Percentiles rank a stretch among this genome's conserved stretches.
These are phyloP conservation scores for Tetraodon nigroviridis DNA, from an alignment of 2,113 vertebrate species.

Conservation along the genomic window DNA sequence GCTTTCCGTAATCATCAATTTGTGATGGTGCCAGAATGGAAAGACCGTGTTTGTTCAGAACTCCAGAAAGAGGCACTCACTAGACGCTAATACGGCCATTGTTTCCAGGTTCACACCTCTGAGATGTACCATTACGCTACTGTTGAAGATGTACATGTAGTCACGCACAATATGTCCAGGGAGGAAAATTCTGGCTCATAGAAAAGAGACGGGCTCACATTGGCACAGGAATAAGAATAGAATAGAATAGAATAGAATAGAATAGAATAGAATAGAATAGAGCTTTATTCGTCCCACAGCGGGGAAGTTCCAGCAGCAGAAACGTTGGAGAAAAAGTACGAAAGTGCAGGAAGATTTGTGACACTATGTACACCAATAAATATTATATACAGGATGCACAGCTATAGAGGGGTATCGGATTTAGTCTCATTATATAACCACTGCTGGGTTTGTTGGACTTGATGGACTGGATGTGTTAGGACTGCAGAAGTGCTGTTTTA, in stretches of 20 bases:
- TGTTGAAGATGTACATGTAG: no score
- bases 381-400: no score
- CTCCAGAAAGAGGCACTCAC: slow-evolving; percentile 8
- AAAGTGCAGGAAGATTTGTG: no score
- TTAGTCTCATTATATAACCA: slow-evolving; percentile 40
- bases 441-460: slow-evolving; percentile 36
- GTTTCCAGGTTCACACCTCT: slow-evolving; percentile 14
- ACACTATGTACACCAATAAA: no score
- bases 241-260: no score
- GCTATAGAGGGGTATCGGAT: slow-evolving; percentile 17
- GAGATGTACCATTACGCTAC: slow-evolving; percentile 20
- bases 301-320: no score
- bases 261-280: no score
- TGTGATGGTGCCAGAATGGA: slow-evolving; percentile 32
- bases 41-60: slow-evolving; percentile 21
- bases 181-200: no score
- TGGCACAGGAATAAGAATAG: slow-evolving; percentile 24
- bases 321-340: no score
- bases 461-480: slow-evolving; percentile 12
- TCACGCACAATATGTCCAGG: no score
- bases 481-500: slow-evolving; percentile 5
- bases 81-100: slow-evolving; percentile 28
- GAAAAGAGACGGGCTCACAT: no score
- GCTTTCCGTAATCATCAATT: slow-evolving; percentile 41
- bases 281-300: no score